A percentile compares a stretch with the other conserved stretches of the same genome.
Conservation (phyloP, 2,797 vertebrate genomes). For the Sardinella longiceps region DNA sequence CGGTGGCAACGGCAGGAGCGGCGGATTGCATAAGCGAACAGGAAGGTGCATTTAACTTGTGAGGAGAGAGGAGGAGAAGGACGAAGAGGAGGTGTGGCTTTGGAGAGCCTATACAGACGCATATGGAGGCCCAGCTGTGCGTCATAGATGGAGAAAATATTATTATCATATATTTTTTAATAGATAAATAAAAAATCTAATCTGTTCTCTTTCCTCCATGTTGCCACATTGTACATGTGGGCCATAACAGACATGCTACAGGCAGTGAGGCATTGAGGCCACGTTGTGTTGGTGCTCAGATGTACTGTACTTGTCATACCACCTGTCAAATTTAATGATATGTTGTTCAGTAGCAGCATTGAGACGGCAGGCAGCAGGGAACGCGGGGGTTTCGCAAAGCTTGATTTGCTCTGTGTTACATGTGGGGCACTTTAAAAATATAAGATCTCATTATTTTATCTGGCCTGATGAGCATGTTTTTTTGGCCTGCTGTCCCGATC, state of each 20-base stretch:
- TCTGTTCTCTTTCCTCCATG: not conserved
- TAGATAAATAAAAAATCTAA: too few species aligned
- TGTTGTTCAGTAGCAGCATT: slow-evolving; percentile 17
- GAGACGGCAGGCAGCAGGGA: slow-evolving; percentile 33
- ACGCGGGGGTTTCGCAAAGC: not conserved
- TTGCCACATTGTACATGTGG: not conserved
- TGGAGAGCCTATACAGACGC: not conserved
- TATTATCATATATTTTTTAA: too few species aligned
- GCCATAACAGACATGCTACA: not conserved
- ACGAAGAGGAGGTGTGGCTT: not conserved
- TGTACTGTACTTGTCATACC: not conserved
- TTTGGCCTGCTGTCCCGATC: too few species aligned
- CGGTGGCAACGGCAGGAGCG: not conserved
- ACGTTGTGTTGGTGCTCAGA: not conserved
- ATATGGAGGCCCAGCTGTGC: not conserved
- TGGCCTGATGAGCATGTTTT: not conserved
- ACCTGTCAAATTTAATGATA: not conserved
- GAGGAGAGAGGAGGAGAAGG: not conserved
- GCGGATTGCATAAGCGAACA: not conserved
- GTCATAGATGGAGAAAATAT: too few species aligned
- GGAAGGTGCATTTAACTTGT: not conserved
- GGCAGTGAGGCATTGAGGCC: not conserved
- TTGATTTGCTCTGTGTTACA: not conserved
- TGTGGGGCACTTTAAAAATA: not conserved
- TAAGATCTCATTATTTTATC: not conserved